Percentiles rank a stretch among this genome's conserved stretches.
Conservation (phyloP, 2,113 vertebrate species). For the Pterocles orientalis region DNA sequence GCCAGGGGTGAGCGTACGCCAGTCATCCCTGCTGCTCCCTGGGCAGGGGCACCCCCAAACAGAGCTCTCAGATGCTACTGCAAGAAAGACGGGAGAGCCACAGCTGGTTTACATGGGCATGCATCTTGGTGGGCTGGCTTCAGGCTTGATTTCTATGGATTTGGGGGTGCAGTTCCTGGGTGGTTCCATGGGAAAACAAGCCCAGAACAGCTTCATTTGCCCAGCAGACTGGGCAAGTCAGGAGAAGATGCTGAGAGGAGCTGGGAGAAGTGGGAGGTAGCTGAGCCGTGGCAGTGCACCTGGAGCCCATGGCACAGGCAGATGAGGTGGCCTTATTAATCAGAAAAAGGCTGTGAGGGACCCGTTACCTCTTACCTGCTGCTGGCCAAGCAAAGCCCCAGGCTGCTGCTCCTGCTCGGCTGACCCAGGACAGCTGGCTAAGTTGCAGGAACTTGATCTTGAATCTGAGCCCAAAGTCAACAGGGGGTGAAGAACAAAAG, state of each 20-base stretch:
- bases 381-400: not conserved
- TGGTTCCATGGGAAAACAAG: not conserved
- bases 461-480: not conserved
- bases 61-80: not conserved
- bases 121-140: accelerated
- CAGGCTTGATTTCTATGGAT: not conserved
- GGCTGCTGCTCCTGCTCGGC: not conserved
- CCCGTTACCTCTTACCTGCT: accelerated
- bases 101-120: not conserved
- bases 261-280: not conserved
- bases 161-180: not conserved
- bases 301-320: accelerated
- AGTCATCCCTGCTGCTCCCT: accelerated
- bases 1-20: not conserved
- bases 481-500: not conserved
- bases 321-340: not conserved
- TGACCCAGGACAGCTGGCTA: not conserved
- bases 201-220: not conserved
- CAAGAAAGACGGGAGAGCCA: not conserved
- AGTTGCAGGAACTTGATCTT: not conserved
- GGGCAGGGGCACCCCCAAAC: too few species aligned
- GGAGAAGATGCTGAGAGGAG: not conserved
- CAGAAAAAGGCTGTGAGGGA: not conserved
- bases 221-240: accelerated
- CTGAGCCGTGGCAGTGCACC: not conserved